Percentiles rank a stretch among this genome's conserved stretches.
Conservation (phyloP, 2,888 invertebrate species). For the Electrophaes corylata region DNA sequence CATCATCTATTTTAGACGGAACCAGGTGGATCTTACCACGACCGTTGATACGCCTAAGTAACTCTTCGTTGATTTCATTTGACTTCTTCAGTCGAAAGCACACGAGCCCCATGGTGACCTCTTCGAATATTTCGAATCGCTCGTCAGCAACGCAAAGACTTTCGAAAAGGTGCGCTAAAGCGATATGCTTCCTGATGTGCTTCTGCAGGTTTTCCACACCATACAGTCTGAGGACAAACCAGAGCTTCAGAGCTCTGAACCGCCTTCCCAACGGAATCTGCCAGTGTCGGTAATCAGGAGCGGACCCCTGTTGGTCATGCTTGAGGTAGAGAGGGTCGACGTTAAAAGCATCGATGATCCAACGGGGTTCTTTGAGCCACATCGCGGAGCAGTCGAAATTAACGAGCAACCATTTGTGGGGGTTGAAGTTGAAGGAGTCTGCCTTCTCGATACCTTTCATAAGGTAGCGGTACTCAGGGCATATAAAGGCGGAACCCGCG, state of each 20-base stretch:
- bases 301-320: slow-evolving; percentile 95
- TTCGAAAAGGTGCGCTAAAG: slow-evolving; percentile 94
- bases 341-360: slow-evolving; percentile 97
- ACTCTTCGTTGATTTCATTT: slow-evolving; percentile 92
- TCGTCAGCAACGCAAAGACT: slow-evolving; percentile 89
- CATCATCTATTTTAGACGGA: slow-evolving; percentile 93
- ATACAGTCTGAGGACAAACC: slow-evolving; percentile 96
- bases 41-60: slow-evolving; percentile 93
- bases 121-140: slow-evolving; percentile 94
- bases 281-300: slow-evolving; percentile 98
- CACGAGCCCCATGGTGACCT: slow-evolving; percentile 97
- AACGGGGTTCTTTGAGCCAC: slow-evolving; percentile 96
- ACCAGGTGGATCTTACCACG: slow-evolving; percentile 96
- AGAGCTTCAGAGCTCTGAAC: slow-evolving; percentile 96
- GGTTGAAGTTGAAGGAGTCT: slow-evolving; percentile 99
- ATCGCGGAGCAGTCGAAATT: slow-evolving; percentile 99
- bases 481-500: slow-evolving; percentile 97
- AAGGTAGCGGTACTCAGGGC: slow-evolving; percentile 96
- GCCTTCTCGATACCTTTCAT: slow-evolving; percentile 95
- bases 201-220: slow-evolving; percentile 95
- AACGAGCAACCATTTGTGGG: slow-evolving; percentile 99
- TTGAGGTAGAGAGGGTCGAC: slow-evolving; percentile 98
- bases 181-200: slow-evolving; percentile 93
- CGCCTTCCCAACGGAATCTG: slow-evolving; percentile 97
- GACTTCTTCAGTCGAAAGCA: slow-evolving; percentile 96